Conservation (phyloP, 2,113 vertebrate genomes). For the Passer domesticus region DNA sequence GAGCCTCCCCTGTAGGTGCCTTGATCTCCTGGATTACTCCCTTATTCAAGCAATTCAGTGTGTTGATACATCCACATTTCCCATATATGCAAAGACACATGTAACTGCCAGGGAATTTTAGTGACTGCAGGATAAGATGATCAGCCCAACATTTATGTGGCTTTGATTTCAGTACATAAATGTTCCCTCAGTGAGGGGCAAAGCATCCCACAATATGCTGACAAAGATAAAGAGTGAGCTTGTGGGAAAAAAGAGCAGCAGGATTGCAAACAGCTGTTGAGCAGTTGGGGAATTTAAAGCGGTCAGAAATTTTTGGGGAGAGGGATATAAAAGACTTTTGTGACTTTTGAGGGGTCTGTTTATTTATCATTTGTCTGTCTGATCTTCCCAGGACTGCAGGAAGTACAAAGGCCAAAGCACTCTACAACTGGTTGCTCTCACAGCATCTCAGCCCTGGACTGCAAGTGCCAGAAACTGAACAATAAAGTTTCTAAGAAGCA, state of each 20-base stretch:
- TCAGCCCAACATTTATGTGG: neutral
- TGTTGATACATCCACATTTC: neutral
- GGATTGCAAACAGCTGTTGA: neutral
- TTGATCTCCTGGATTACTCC: neutral
- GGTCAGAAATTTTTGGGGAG: neutral
- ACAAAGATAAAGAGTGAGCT: neutral
- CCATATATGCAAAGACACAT: neutral
- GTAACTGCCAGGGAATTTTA: neutral
- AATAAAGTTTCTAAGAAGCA: neutral
- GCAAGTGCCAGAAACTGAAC: neutral
- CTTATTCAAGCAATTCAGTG: neutral
- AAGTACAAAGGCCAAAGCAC: neutral
- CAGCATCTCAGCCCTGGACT: neutral
- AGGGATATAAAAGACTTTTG: neutral
- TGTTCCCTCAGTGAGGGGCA: neutral
- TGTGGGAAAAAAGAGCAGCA: neutral
- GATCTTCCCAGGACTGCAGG: accelerated
- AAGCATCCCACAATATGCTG: neutral
- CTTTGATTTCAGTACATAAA: slow-evolving; percentile 15
- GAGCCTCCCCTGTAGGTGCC: neutral
- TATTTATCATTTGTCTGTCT: neutral
- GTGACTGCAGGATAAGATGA: neutral
- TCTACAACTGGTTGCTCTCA: neutral
- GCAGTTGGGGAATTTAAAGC: neutral
- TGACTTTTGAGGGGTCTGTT: neutral